A percentile compares a stretch with the other conserved stretches of the same genome.
Evolutionary conservation across 1,140 invertebrate species (phyloP).

Genomic region (Drosophila melanica): DNA sequence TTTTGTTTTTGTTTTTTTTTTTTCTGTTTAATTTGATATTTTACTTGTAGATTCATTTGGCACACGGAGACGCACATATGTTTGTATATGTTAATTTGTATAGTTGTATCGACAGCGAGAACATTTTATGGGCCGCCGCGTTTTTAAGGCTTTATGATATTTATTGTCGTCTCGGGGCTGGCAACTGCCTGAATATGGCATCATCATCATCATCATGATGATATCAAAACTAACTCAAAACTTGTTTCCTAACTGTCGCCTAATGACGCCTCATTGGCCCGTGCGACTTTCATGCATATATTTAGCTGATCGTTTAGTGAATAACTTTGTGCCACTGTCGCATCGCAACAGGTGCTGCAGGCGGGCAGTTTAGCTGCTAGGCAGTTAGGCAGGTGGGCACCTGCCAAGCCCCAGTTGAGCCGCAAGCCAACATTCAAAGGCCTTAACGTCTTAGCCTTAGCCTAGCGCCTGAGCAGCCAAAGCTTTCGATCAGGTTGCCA

Average conservation of each 20-base stretch:
- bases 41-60: slow-evolving; percentile 29
- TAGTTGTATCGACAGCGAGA: slow-evolving; percentile 35
- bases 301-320: slow-evolving; percentile 39
- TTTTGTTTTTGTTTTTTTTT: slow-evolving; percentile 26
- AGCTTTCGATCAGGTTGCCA: slow-evolving; percentile 14
- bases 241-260: slow-evolving; percentile 52
- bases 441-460: background rate
- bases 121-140: slow-evolving; percentile 39
- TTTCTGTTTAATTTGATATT: slow-evolving; percentile 2
- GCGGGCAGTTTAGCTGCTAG: too few species aligned
- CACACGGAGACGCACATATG: slow-evolving; percentile 29
- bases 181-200: slow-evolving; percentile 39
- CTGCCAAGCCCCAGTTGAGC: slow-evolving; percentile 3
- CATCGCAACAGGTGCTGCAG: slow-evolving; percentile 33
- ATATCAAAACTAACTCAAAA: slow-evolving; percentile 26
- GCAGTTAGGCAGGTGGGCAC: too few species aligned
- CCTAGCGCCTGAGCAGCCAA: background rate
- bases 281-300: slow-evolving; percentile 51
- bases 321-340: slow-evolving; percentile 25
- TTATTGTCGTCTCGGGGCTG: slow-evolving; percentile 29
- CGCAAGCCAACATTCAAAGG: background rate
- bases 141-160: slow-evolving; percentile 38
- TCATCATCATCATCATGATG: slow-evolving; percentile 42
- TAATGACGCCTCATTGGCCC: slow-evolving; percentile 39
- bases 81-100: slow-evolving; percentile 23